These are phyloP conservation scores for Corythornis madagascariensis DNA, from an alignment of 2,113 vertebrate species.

Conservation along the genomic window DNA sequence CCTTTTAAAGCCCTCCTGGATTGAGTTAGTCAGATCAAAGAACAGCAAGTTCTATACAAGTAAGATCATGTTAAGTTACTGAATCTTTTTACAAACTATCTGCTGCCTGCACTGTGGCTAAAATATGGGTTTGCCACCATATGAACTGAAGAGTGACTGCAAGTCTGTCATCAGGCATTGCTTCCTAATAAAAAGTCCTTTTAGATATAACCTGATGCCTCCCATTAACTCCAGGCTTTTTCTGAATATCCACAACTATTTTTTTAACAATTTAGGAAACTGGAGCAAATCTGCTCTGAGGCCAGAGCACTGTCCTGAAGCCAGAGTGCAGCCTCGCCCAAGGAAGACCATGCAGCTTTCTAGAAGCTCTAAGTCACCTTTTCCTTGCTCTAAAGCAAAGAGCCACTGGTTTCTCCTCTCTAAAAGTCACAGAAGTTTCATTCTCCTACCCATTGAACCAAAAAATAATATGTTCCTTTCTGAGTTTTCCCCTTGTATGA, in stretches of 20 bases:
- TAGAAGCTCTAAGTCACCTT: background rate
- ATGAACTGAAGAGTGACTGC: background rate
- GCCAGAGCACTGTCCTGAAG: background rate
- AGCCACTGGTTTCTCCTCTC: background rate
- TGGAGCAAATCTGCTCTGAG: background rate
- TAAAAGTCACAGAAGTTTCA: background rate
- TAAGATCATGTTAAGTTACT: conserved; percentile 48
- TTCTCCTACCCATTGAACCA: background rate
- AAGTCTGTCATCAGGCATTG: background rate
- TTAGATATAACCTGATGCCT: background rate
- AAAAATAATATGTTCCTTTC: background rate
- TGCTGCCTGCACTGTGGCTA: conserved; percentile 12
- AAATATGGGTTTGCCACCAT: background rate
- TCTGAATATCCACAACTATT: background rate
- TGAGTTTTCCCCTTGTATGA: background rate
- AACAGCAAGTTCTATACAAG: conserved; percentile 48
- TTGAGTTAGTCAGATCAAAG: conserved; percentile 65
- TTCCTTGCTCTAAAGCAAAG: background rate
- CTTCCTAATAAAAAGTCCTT: background rate
- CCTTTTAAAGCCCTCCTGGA: conserved; percentile 48
- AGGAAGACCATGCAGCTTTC: background rate
- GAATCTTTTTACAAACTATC: conserved; percentile 12
- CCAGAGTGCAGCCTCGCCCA: background rate
- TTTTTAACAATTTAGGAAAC: background rate
- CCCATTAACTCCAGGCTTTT: background rate